Evolutionary conservation across 2,888 invertebrate species (phyloP).

Genomic region (Luperina nickerlii): DNA sequence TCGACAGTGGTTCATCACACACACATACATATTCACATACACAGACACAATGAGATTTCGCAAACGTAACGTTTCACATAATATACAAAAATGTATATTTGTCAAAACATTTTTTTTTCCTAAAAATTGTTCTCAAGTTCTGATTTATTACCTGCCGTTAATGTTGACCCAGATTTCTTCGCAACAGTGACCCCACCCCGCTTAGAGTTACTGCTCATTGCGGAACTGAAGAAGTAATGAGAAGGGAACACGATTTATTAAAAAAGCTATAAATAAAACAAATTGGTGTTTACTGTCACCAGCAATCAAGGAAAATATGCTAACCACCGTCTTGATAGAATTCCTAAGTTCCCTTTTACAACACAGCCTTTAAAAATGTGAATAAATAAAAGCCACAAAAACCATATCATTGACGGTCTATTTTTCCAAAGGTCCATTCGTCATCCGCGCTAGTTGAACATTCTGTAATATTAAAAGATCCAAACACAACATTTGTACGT

Average conservation of each 20-base stretch:
- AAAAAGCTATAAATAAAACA: not conserved
- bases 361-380: not conserved
- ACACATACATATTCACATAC: not conserved
- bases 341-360: not conserved
- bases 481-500: conserved; percentile 31
- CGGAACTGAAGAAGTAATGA: not conserved
- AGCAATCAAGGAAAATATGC: not conserved
- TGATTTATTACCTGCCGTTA: conserved; percentile 21
- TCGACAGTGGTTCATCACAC: not conserved
- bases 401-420: conserved; percentile 6
- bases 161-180: conserved; percentile 19
- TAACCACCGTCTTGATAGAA: not conserved
- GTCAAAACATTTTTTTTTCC: not conserved
- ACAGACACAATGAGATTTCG: not conserved
- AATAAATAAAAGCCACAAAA: not conserved
- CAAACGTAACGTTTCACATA: not conserved
- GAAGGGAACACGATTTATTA: not conserved
- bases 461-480: conserved; percentile 33
- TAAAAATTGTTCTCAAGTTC: not conserved
- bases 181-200: not conserved
- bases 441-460: conserved; percentile 2
- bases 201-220: conserved; percentile 2
- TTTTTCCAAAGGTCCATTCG: conserved; percentile 10
- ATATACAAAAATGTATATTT: not conserved
- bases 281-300: not conserved